A percentile compares a stretch with the other conserved stretches of the same genome.
phyloP scores from a whole-genome alignment of 2,113 vertebrate genomes.

The Albula glossodonta region DNA sequence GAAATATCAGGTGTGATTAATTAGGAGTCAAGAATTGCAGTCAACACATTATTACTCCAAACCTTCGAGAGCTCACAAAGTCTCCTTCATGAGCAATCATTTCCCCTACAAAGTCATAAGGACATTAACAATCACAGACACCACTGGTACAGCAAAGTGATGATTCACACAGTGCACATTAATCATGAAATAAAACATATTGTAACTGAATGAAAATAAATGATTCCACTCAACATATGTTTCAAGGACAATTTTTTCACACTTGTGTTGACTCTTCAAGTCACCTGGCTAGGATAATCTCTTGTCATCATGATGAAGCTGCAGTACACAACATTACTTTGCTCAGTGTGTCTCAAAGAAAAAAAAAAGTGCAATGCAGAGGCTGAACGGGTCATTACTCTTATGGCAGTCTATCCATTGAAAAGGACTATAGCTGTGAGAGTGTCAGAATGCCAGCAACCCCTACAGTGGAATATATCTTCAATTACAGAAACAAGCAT shows the following conservation, averaged over 20 bases:
- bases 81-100: background rate
- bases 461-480: background rate
- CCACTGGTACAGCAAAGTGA: background rate
- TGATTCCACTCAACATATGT: background rate
- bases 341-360: background rate
- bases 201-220: conserved; percentile 3
- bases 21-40: no score
- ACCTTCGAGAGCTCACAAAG: background rate
- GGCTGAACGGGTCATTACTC: background rate
- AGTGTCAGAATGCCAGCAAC: background rate
- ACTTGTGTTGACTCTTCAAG: background rate
- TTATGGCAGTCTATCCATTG: background rate
- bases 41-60: background rate
- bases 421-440: background rate
- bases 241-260: background rate
- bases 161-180: background rate
- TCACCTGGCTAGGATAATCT: background rate
- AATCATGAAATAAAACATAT: background rate
- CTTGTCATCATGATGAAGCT: background rate
- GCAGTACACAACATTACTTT: background rate
- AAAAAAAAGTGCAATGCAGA: background rate
- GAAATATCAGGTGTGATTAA: no score
- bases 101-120: background rate
- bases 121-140: background rate
- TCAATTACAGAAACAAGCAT: background rate